Conservation (phyloP, 2,113 vertebrate genomes). For the Pagrus major region DNA sequence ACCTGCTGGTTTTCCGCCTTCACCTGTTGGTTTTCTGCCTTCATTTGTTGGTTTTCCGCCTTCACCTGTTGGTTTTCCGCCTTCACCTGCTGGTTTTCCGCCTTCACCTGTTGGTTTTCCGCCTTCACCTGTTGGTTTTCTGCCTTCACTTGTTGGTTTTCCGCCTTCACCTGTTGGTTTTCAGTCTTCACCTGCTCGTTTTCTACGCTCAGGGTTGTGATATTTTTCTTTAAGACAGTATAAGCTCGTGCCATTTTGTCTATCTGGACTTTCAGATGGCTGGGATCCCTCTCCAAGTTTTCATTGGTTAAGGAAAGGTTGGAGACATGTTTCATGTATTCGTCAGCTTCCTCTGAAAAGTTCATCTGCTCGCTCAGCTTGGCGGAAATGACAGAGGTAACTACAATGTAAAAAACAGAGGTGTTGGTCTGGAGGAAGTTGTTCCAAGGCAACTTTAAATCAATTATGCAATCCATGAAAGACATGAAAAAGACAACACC, state of each 20-base stretch:
- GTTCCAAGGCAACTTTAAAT: background rate
- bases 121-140: too few relatives aligned
- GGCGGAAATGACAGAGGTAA: background rate
- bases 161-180: background rate
- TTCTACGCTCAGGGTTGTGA: background rate
- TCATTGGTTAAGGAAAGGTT: background rate
- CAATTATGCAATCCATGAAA: background rate
- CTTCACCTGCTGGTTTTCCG: too few relatives aligned
- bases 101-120: too few relatives aligned
- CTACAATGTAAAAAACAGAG: background rate
- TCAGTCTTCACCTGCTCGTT: background rate
- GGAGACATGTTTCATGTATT: background rate
- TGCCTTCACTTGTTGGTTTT: background rate
- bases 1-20: background rate
- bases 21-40: background rate
- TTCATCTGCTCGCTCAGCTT: background rate
- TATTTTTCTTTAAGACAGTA: fast-evolving
- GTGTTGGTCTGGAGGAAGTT: background rate
- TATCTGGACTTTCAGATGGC: background rate
- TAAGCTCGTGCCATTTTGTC: background rate
- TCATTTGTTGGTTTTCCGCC: background rate
- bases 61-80: background rate
- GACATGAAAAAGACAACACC: too few relatives aligned
- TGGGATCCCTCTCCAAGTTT: background rate
- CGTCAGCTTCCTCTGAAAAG: background rate